Evolutionary conservation across 2,888 invertebrate genomes (phyloP).

Genomic region (Falcaria lacertinaria): DNA sequence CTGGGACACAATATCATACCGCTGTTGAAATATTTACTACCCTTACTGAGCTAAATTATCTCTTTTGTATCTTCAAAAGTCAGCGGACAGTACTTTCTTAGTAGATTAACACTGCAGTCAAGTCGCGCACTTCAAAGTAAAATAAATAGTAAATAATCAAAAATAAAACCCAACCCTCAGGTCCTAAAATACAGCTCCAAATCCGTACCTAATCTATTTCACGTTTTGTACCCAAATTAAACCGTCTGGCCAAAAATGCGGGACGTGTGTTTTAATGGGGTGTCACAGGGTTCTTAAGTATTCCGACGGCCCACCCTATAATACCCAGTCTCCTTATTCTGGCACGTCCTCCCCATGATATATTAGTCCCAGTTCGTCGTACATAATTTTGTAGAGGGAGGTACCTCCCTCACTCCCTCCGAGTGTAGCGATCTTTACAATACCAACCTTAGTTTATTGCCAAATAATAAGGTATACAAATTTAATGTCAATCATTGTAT

Average conservation of each 20-base stretch:
- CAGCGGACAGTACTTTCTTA: not conserved
- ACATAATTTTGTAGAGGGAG: conserved; percentile 78
- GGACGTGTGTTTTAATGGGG: conserved; percentile 78
- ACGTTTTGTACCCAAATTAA: conserved; percentile 62
- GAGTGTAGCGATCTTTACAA: conserved; percentile 67
- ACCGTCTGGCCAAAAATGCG: conserved; percentile 75
- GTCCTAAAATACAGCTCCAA: conserved; percentile 24
- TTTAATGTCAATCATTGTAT: conserved; percentile 22
- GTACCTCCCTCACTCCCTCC: conserved; percentile 51
- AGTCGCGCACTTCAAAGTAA: not conserved
- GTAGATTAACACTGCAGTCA: not conserved
- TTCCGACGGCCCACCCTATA: conserved; percentile 76
- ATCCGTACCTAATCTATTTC: conserved; percentile 38
- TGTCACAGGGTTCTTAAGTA: conserved; percentile 79
- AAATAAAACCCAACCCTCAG: conserved; percentile 21
- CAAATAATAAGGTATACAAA: conserved; percentile 56
- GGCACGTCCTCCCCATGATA: conserved; percentile 79
- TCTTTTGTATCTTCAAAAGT: too few species aligned
- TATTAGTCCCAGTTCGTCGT: conserved; percentile 80
- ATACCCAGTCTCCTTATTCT: conserved; percentile 79
- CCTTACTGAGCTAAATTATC: too few species aligned
- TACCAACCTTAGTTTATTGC: conserved; percentile 75
- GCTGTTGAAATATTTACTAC: conserved; percentile 29
- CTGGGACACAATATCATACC: conserved; percentile 36
- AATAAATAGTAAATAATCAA: not conserved